Conservation (phyloP, 2,113 vertebrate species). For the Peucedramus taeniatus region DNA sequence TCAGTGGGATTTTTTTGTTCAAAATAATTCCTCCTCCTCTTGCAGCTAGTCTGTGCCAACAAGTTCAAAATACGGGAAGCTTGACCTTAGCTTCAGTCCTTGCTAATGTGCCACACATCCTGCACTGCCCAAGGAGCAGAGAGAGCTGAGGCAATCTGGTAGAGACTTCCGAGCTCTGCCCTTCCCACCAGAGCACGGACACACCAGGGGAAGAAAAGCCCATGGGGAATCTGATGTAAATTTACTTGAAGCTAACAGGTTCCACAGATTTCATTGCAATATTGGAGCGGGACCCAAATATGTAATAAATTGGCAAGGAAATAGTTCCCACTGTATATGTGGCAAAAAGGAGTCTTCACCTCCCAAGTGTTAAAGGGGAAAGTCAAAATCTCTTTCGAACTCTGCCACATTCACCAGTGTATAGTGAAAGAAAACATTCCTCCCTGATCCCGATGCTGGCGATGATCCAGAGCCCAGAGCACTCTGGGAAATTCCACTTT, state of each 20-base stretch:
- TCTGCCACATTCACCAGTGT: slow-evolving; percentile 1
- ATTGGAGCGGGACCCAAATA: background rate
- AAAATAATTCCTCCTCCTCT: slow-evolving; percentile 37
- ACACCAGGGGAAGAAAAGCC: background rate
- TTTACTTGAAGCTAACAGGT: background rate
- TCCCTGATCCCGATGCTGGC: slow-evolving; percentile 44
- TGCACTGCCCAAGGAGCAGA: background rate
- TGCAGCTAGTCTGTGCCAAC: slow-evolving; percentile 11
- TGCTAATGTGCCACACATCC: background rate
- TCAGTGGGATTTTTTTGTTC: slow-evolving; percentile 27
- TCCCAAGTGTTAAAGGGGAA: background rate
- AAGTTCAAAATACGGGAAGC: slow-evolving; percentile 42
- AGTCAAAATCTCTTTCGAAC: slow-evolving; percentile 31
- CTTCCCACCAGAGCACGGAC: background rate
- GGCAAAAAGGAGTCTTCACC: background rate
- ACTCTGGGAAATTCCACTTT: slow-evolving; percentile 61
- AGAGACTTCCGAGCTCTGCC: background rate
- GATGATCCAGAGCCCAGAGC: background rate
- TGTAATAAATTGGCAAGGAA: background rate
- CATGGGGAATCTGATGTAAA: background rate
- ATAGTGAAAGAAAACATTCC: slow-evolving; percentile 56
- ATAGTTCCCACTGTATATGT: background rate
- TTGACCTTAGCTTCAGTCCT: slow-evolving; percentile 12
- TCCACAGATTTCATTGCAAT: background rate
- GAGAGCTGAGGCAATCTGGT: background rate